Percentiles rank a stretch among this genome's conserved stretches.
Evolutionary conservation across 2,888 invertebrate genomes (phyloP).

Genomic region (Bellardia pandia): DNA sequence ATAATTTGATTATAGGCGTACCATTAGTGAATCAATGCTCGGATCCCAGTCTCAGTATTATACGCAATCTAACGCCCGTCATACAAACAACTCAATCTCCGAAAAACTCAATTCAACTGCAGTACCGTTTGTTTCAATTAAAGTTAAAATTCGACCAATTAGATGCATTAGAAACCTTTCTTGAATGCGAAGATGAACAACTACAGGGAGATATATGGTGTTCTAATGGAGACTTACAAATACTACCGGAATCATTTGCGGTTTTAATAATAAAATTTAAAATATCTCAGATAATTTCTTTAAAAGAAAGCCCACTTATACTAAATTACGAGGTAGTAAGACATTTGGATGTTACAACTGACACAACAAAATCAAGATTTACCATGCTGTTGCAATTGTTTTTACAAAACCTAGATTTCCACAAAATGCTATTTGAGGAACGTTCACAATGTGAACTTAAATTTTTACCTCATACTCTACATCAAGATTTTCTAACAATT

Average conservation of each 20-base stretch:
- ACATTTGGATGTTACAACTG: slow-evolving; percentile 11
- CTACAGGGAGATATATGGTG: slow-evolving; percentile 69
- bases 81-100: slow-evolving; percentile 49
- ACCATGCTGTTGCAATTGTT: slow-evolving; percentile 71
- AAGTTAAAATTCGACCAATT: slow-evolving; percentile 73
- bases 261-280: slow-evolving; percentile 78
- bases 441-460: slow-evolving; percentile 74
- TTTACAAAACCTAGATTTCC: slow-evolving; percentile 70
- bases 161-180: slow-evolving; percentile 73
- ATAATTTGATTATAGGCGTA: slow-evolving; percentile 78
- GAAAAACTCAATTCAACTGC: slow-evolving; percentile 64
- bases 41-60: slow-evolving; percentile 68
- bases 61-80: slow-evolving; percentile 74
- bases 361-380: background rate
- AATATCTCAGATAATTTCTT: slow-evolving; percentile 70
- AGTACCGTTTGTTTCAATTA: slow-evolving; percentile 78
- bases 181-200: slow-evolving; percentile 72
- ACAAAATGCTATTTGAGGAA: slow-evolving; percentile 72
- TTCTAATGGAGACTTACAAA: slow-evolving; percentile 68
- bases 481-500: slow-evolving; percentile 81
- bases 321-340: slow-evolving; percentile 74
- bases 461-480: slow-evolving; percentile 76
- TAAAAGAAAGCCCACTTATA: slow-evolving; percentile 73
- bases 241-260: slow-evolving; percentile 79
- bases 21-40: slow-evolving; percentile 78